Evolutionary conservation across 2,113 vertebrate species (phyloP).

Genomic region (Corythoichthys haematopterus): DNA sequence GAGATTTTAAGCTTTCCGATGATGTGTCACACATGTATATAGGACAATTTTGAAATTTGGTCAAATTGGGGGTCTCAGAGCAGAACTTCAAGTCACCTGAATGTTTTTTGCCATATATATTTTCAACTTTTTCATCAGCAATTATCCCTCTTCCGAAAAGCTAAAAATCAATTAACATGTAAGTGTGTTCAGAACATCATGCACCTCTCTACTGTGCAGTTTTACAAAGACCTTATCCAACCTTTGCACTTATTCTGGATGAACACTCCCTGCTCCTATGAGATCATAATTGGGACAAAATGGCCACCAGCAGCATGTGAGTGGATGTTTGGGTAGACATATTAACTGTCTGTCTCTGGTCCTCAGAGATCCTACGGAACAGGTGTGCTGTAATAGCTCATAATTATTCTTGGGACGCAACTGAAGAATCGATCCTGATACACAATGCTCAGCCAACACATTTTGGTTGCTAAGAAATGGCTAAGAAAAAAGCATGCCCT

Average conservation of each 20-base stretch:
- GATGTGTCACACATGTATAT: too few relatives aligned
- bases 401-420: constrained; percentile 38
- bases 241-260: background rate
- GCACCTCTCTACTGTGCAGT: too few relatives aligned
- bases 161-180: too few relatives aligned
- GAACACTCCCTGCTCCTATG: background rate
- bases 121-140: too few relatives aligned
- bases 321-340: constrained; percentile 21
- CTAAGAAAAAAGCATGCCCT: constrained; percentile 3
- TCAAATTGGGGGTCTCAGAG: too few relatives aligned
- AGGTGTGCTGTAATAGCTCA: constrained; percentile 48
- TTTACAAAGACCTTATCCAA: background rate
- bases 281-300: constrained; percentile 1
- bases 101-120: too few relatives aligned
- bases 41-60: too few relatives aligned
- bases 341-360: constrained; percentile 26
- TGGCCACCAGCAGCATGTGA: background rate
- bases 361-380: constrained; percentile 32
- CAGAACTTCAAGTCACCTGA: too few relatives aligned
- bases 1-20: too few relatives aligned
- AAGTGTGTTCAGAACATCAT: too few relatives aligned
- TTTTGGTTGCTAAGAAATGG: constrained; percentile 24
- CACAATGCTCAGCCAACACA: constrained; percentile 36
- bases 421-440: constrained; percentile 37
- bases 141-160: too few relatives aligned